These are phyloP conservation scores for Podarcis siculus DNA, from an alignment of 2,797 vertebrate species.

Conservation along the genomic window DNA sequence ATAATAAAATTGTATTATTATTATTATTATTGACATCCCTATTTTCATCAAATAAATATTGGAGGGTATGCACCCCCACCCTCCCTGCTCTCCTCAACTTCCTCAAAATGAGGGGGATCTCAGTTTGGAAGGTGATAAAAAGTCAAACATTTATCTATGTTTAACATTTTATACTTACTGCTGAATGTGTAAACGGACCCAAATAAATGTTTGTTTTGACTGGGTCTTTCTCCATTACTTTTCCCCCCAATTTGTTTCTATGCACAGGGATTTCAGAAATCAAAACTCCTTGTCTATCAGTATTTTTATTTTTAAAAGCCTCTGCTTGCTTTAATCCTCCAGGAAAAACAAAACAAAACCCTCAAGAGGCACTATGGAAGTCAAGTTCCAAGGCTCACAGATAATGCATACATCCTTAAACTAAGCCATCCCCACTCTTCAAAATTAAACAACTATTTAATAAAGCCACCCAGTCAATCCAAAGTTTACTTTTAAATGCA, in stretches of 20 bases:
- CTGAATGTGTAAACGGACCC: not conserved
- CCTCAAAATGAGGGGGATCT: too few species aligned
- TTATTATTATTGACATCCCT: too few species aligned
- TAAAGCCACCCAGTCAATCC: not conserved
- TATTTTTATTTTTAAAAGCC: too few species aligned
- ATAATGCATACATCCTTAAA: conserved; percentile 43
- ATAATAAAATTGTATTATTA: too few species aligned
- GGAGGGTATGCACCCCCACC: too few species aligned
- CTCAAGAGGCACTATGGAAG: not conserved
- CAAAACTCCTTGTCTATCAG: not conserved
- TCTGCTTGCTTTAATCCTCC: too few species aligned
- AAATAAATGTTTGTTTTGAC: not conserved
- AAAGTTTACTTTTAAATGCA: conserved; percentile 32
- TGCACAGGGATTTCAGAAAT: not conserved
- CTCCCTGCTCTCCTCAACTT: too few species aligned
- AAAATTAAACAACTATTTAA: not conserved
- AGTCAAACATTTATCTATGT: too few species aligned
- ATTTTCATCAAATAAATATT: too few species aligned
- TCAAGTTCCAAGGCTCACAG: not conserved
- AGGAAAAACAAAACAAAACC: too few species aligned
- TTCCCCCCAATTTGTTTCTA: not conserved
- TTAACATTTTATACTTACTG: not conserved
- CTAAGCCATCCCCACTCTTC: conserved; percentile 15
- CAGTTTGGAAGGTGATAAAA: too few species aligned
- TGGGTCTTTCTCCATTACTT: not conserved